Evolutionary conservation across 1,140 invertebrate species (phyloP), one percentile per base, ranked within the genome.

Genomic region (Batillaria attramentaria): DNA sequence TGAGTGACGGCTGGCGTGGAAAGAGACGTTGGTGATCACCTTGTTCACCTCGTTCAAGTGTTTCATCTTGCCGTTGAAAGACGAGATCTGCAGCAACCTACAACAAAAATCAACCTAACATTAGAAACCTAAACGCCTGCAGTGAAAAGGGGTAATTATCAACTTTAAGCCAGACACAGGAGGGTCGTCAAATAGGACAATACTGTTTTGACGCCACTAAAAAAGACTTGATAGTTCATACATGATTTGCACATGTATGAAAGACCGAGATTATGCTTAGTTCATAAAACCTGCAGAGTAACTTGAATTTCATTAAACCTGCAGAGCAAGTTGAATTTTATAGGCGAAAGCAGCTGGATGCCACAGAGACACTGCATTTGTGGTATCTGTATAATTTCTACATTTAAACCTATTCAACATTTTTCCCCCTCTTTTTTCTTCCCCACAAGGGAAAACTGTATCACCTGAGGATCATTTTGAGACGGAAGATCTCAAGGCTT

Each of bases 21-120:
- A 97, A 68, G 95, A 95, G 54, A 98, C 96, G 88, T 95, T 96
- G 39, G 95, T 95, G 66, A 99, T 97, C 39, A 99, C 96, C 93
- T 99, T 98, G 92, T 99, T 99, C 50, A 99, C 97, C 94, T 99
- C 98, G 92, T 99, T 99, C 46, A 99, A 92, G 41, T 98, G 97
- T 90, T 98, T 99, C 98, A 99, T 99, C 93, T 99, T 99, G 16
- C 98, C 97, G 92, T 99, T 99, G 88, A 99, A 99, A 54, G 97
- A 99, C 24, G 97, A 99, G 89, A 99, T 98, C 93, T 98, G 96
- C 73, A 99, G 92, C 85, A 98, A 94, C 88, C 97, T 95, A 85
- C 60, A 86, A 65, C 50, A 24, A 39, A 16, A 62, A 57, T 31
- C 3, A 46, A 50, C 2, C 65, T n/a, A n/a, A n/a, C n/a, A n/a